phyloP scores from a whole-genome alignment of 2,113 vertebrate species.

The Pogonocichla stellata region DNA sequence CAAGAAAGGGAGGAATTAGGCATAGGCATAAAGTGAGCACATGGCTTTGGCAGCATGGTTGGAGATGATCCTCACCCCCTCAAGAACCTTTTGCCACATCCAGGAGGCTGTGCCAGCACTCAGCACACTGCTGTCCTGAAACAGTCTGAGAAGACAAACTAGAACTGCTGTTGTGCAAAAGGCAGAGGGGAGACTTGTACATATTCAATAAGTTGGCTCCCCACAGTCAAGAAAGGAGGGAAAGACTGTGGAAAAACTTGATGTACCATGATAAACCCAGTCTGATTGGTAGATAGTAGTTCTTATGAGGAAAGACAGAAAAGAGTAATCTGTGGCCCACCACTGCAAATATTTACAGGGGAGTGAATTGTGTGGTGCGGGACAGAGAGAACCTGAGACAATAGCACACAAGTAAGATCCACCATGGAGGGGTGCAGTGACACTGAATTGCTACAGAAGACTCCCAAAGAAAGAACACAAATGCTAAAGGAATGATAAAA shows the following conservation, averaged over 20 bases:
- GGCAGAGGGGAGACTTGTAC: background rate
- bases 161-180: background rate
- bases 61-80: background rate
- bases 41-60: background rate
- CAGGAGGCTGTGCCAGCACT: background rate
- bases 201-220: background rate
- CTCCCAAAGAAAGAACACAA: background rate
- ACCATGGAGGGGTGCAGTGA: rapidly evolving
- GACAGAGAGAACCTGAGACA: background rate
- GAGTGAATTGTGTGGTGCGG: background rate
- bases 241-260: background rate
- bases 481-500: background rate
- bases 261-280: rapidly evolving
- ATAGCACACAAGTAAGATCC: background rate
- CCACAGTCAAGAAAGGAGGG: background rate
- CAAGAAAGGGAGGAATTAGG: background rate
- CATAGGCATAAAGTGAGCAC: background rate
- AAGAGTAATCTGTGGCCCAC: background rate
- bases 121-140: background rate
- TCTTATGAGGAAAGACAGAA: background rate
- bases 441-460: background rate
- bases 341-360: background rate
- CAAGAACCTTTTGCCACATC: background rate
- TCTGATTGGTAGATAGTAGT: background rate
- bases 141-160: background rate